Base-by-base conservation (phyloP, 2,113 vertebrate genomes). In the Pygoscelis adeliae region DNA sequence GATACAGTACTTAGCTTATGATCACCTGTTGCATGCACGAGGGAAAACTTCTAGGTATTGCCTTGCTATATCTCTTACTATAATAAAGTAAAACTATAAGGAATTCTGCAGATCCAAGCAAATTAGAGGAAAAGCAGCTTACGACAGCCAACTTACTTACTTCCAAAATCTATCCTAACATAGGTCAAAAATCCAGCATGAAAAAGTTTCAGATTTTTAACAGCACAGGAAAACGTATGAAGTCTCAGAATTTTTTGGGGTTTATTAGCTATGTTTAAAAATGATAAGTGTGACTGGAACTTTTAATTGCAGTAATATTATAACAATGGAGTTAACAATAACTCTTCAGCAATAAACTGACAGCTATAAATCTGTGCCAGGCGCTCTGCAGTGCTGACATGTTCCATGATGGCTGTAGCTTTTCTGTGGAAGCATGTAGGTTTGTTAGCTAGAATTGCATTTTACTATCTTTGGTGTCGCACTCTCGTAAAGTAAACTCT, bases 401-500 rank as follows among this genome's bases (percentile, higher is more conserved):
- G 66, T 42, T 95, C 89, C 76, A 5, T 30, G 62, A 87, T 56
- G 79, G 69, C 83, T 55, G 73, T 15, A 74, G 91, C 89, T 94
- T 95, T 97, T 90, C 92, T 87, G 78, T 85, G 73, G 79, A 90
- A 79, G 65, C 89, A 42, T 58, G 92, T 61, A 49, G 84, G 93
- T 91, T 94, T 93, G 89, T 62, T 74, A 93, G 92, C 96, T 94
- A 90, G 96, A 97, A 95, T 61, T 36, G 71, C 91, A 83, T 97
- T 97, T 97, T 85, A 97, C 95, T 97, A 96, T 97, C 97, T 97
- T 97, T 97, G 95, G 97, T 96, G 94, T 88, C 92, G 95, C 95
- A 89, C 81, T 96, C 91, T 91, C 1, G 0, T 97, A 97, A 97
- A 97, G 96, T 97, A 97, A 97, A 97, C 95, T 96, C 92, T 40